Evolutionary conservation across 2,888 invertebrate species (phyloP), one percentile per base, ranked within the genome.

Genomic region (Eilema sororculum): DNA sequence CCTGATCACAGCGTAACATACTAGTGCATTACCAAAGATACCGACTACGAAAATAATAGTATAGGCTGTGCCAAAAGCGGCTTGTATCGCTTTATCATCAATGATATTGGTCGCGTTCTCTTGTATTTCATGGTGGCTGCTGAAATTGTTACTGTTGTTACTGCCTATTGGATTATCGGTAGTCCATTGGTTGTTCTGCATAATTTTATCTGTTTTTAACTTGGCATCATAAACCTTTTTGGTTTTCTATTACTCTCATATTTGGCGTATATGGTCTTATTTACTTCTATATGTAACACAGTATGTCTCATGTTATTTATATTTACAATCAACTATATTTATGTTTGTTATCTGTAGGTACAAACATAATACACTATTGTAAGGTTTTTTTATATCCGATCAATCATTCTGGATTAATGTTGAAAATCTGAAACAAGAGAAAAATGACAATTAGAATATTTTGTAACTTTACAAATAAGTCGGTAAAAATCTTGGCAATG

Each of bases 1-100:
- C 63, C 97, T 96, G 72, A 97, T 96, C 16, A 99, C 98, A 12
- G 98, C 98, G 89, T 97, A 98, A 84, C 98, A 98, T 66, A 98
- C 98, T 68, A 98, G 93, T n/a, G 96, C 96, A 87, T 98, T 98
- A 2, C 98, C 98, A 83, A 97, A 97, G 46, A 98, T 94, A 3
- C 98, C 98, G 28, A 98, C 95, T 9, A 97, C 93, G 87, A 98
- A 98, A 79, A 99, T 98, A 33, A 96, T 94, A 3, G 96, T 95
- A 90, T 99, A 99, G 59, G 98, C 95, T 69, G 97, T 93, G 84
- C 97, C 97, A 88, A 98, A 98, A 67, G 97, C 90, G 24, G 97
- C 96, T 92, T 98, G 98, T 58, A 98, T 96, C 8, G 96, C 93
- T 78, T 96, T 96, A 82, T 97, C 96, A 75, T 97, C 96, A 74